These are phyloP conservation scores for Camponotus floridanus DNA, from an alignment of 1,140 invertebrate species.

Conservation along the genomic window DNA sequence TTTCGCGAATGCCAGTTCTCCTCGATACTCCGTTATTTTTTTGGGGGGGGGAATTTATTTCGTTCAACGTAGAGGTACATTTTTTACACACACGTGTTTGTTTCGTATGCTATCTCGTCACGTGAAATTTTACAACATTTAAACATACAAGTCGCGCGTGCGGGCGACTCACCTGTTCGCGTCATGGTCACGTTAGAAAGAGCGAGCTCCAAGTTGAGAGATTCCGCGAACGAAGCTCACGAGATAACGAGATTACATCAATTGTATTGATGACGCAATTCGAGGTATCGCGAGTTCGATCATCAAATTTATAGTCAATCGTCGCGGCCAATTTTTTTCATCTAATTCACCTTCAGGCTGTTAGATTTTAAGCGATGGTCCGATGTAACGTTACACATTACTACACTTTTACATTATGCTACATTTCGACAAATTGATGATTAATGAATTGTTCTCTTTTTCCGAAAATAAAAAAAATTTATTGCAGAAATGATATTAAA, in stretches of 20 bases:
- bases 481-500: background rate
- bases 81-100: background rate
- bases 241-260: conserved; percentile 72
- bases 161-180: background rate
- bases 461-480: no score
- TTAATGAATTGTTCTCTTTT: no score
- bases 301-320: background rate
- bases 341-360: background rate
- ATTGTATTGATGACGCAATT: conserved; percentile 65
- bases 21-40: background rate
- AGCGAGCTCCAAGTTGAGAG: background rate
- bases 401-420: no score
- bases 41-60: background rate
- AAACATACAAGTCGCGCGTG: background rate
- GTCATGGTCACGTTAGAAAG: background rate
- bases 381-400: background rate
- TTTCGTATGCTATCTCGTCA: background rate
- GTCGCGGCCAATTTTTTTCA: background rate
- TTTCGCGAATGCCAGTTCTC: background rate
- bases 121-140: conserved; percentile 24
- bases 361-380: background rate
- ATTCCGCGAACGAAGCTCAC: conserved; percentile 43
- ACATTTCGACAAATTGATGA: no score
- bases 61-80: background rate
- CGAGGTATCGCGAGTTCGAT: background rate